These are phyloP conservation scores for Anniella stebbinsi DNA, from an alignment of 2,797 vertebrate species.

Conservation along the genomic window DNA sequence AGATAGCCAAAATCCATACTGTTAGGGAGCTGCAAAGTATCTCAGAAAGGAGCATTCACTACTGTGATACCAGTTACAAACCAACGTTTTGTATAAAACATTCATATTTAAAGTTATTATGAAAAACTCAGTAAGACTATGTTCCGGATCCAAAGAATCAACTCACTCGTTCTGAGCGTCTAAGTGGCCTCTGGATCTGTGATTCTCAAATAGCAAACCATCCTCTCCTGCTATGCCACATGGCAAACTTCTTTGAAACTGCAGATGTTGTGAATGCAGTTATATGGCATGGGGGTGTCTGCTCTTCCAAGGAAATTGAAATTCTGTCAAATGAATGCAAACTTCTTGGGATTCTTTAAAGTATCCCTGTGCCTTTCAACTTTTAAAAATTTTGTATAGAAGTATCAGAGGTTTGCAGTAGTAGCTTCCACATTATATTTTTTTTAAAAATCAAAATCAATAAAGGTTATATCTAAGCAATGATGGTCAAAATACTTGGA, in stretches of 20 bases:
- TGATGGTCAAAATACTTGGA: background rate
- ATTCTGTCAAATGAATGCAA: background rate
- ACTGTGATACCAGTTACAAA: background rate
- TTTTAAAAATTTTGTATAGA: background rate
- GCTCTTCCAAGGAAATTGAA: background rate
- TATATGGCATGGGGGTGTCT: background rate
- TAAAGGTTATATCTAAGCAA: background rate
- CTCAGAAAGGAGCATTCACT: background rate
- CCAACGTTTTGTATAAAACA: background rate
- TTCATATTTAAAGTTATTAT: background rate
- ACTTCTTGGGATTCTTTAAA: background rate
- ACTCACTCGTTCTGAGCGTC: background rate
- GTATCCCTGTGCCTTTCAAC: background rate
- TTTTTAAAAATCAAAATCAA: conserved; percentile 11
- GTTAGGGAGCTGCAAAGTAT: background rate
- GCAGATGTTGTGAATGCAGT: background rate
- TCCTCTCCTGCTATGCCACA: background rate
- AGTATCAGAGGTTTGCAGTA: background rate
- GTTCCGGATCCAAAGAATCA: background rate
- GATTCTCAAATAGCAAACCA: background rate
- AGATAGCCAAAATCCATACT: background rate
- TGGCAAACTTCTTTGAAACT: background rate
- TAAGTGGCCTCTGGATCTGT: background rate
- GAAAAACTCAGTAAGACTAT: background rate
- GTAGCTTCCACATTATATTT: background rate